Evolutionary conservation across 2,888 invertebrate species (phyloP).

Genomic region (Neuroscelio doddi): DNA sequence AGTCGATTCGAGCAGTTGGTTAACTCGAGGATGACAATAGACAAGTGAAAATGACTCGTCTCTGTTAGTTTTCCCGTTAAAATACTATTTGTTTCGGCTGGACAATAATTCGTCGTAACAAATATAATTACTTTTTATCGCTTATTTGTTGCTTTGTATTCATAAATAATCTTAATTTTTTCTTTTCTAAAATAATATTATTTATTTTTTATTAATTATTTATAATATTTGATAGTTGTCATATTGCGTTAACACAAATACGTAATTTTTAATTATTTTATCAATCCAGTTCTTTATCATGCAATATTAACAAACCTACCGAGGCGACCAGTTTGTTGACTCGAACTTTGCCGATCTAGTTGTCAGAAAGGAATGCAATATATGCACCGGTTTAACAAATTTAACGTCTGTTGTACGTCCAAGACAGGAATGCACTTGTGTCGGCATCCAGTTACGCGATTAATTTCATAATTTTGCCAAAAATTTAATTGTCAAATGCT

Average conservation of each 20-base stretch:
- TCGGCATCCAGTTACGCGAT: constrained; percentile 18
- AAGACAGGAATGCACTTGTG: constrained; percentile 27
- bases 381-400: constrained; percentile 16
- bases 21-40: constrained; percentile 52
- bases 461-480: background rate
- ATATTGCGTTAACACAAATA: no score
- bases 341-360: constrained; percentile 15
- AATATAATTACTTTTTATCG: no score
- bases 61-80: background rate
- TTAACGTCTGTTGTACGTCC: background rate
- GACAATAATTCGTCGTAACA: constrained; percentile 27
- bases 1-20: constrained; percentile 28
- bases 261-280: no score
- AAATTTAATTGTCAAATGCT: background rate
- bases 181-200: no score
- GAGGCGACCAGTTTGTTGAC: constrained; percentile 11
- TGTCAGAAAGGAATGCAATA: constrained; percentile 10
- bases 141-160: no score
- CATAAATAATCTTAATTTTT: no score
- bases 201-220: no score
- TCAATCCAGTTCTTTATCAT: constrained; percentile 12
- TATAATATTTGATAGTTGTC: no score
- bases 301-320: constrained; percentile 16
- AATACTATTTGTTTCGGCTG: constrained; percentile 27
- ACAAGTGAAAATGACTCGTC: constrained; percentile 55